Base-by-base conservation (phyloP, 2,113 vertebrate genomes). In the Hypomesus transpacificus region DNA sequence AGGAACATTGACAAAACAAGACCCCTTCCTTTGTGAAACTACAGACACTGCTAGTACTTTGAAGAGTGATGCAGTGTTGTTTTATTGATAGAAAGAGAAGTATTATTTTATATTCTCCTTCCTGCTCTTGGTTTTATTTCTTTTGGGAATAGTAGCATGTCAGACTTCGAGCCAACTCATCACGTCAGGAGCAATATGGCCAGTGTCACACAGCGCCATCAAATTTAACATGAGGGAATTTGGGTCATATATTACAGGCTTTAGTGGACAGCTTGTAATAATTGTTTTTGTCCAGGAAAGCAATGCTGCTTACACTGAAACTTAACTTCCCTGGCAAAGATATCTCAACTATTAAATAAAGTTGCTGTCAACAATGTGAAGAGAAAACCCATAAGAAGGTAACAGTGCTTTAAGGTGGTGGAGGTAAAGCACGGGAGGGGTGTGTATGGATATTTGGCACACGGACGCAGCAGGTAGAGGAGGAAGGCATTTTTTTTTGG, bases 201-300 rank as follows among this genome's bases (percentile, higher is more conserved):
- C 22, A 71, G 59, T 75, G 65, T 69, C 62, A 66, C 59, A 51
- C 54, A 66, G 62, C 52, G 3, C 56, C 75, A 66, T 67, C 71
- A 86, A 62, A 73, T 74, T 63, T 39, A 74, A 61, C 54, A 9
- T 34, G 22, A 22, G 61, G 64, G 75, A 53, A 73, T 80, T 80
- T 79, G 70, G 62, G 57, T 53, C 53, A 20, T 14, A 22, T 65
- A 59, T 78, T 62, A 68, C 20, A 72, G 66, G 69, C 65, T 73
- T 74, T 56, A 65, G 70, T 22, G 4, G 64, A 63, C 66, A 24
- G 22, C 59, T 17, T 64, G 24, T 31, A 20, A 72, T 69, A 60
- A 54, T 71, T n/a, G 24, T 16, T 76, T 72, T 52, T 69, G 8
- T 7, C 9, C 60, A 51, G 68, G 24, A 39, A 65, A 56, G 57